Base-by-base conservation (phyloP, 1,140 invertebrate species). In the Philopotamus ludificatus region DNA sequence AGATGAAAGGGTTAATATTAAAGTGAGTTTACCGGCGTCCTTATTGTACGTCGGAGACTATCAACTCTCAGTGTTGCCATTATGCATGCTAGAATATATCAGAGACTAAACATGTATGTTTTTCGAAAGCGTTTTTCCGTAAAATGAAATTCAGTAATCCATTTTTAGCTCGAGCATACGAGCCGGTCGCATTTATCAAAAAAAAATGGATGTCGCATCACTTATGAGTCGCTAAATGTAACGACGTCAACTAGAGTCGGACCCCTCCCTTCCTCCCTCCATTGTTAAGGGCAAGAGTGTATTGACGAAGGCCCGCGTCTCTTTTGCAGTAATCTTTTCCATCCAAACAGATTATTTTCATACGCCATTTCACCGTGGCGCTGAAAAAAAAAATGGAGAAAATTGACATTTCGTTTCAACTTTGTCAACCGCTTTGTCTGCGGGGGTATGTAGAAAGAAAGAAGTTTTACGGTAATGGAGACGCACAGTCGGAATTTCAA, bases 391-490 rank as follows among this genome's bases (percentile, higher is more conserved):
- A 67, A 66, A 67, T 22, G 44, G 39, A 22, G 59, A 67, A 67
- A 67, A 67, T 67, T 67, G 65, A 67, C 66, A 67, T 67, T 67
- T 67, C 66, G 66, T 60, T 59, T 67, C 66, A 67, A 67, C 60
- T 67, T 67, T 67, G 66, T 67, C 66, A 67, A 67, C 66, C 55
- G 60, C 61, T 67, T 67, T 67, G 66, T 67, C 66, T 63, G 66
- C 39, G 12, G 49, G 25, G 53, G 28, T 18, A 42, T 18, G 53
- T 21, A 47, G 42, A 59, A 61, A 57, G 45, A 65, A 65, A 59
- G 54, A 65, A 65, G 41, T 57, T 63, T 66, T 67, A 57, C 50
- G 58, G 58, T 57, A 58, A 67, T 63, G 61, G 45, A 57, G 26
- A 57, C 61, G 55, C 16, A 54, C 22, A 23, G 15, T 26, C 26